Conservation (phyloP, 1,140 invertebrate species). For the Chionoecetes opilio region DNA sequence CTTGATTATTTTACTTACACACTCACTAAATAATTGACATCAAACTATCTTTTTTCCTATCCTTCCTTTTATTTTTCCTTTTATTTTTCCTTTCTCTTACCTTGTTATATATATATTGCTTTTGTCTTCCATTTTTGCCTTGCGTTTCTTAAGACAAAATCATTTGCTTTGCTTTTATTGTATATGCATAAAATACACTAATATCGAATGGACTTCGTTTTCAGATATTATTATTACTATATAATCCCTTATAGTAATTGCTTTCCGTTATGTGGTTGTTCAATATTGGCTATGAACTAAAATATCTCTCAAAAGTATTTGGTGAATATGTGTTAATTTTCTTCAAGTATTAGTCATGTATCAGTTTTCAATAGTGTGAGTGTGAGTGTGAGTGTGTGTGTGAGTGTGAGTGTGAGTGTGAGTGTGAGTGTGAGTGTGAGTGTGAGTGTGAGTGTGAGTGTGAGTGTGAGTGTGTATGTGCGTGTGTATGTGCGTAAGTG, state of each 20-base stretch:
- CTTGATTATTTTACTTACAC: too few relatives aligned
- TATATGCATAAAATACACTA: too few relatives aligned
- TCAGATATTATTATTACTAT: too few relatives aligned
- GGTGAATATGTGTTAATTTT: neutral
- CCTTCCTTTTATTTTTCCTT: too few relatives aligned
- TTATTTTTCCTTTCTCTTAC: neutral
- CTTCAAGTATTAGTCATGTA: neutral
- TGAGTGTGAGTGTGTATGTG: neutral
- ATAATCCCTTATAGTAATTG: neutral
- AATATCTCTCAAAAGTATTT: neutral
- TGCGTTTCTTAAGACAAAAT: too few relatives aligned
- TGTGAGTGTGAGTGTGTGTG: too few relatives aligned
- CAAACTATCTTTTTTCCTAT: too few relatives aligned
- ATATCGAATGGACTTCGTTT: too few relatives aligned
- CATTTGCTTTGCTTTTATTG: too few relatives aligned
- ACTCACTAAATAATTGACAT: too few relatives aligned
- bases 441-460: neutral
- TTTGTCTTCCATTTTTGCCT: neutral
- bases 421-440: slow-evolving; percentile 15
- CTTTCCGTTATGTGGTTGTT: too few relatives aligned
- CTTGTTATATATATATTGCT: neutral
- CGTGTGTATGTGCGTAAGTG: too few relatives aligned
- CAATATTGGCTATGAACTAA: neutral
- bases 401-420: slow-evolving; percentile 1
- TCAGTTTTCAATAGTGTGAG: neutral